phyloP scores from a whole-genome alignment of 2,888 invertebrate species.

The Theretra japonica region DNA sequence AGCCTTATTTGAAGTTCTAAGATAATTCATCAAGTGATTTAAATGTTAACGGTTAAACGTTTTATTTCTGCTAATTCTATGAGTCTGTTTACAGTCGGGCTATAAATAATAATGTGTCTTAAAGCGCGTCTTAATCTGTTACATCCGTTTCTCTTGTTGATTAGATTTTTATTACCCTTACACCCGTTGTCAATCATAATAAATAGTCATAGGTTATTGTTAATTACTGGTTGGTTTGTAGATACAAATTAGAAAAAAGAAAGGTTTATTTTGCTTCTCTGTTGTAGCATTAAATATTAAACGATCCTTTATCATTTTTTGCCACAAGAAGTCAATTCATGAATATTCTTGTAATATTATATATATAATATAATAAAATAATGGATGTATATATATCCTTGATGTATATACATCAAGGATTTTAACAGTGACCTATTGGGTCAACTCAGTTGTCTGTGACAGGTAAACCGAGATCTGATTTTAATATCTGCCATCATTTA shows the following conservation, averaged over 20 bases:
- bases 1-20: neutral
- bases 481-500: no score
- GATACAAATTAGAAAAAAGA: no score
- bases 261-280: neutral
- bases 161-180: conserved; percentile 14
- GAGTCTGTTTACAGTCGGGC: neutral
- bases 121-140: conserved; percentile 6
- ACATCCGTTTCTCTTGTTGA: conserved; percentile 13
- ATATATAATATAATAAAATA: no score
- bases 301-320: no score
- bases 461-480: no score
- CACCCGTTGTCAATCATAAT: conserved; percentile 5
- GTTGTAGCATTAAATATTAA: no score
- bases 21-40: neutral
- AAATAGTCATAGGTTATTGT: neutral
- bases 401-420: no score
- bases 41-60: neutral
- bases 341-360: no score
- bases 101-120: conserved; percentile 14
- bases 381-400: no score
- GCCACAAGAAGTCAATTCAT: no score
- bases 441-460: no score
- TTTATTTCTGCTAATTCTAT: conserved; percentile 9
- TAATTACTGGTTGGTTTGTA: neutral
- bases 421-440: no score